A percentile compares a stretch with the other conserved stretches of the same genome.
These are phyloP conservation scores for Peromyscus polionotus DNA, from an alignment of 2,113 vertebrate genomes.

Conservation along the genomic window DNA sequence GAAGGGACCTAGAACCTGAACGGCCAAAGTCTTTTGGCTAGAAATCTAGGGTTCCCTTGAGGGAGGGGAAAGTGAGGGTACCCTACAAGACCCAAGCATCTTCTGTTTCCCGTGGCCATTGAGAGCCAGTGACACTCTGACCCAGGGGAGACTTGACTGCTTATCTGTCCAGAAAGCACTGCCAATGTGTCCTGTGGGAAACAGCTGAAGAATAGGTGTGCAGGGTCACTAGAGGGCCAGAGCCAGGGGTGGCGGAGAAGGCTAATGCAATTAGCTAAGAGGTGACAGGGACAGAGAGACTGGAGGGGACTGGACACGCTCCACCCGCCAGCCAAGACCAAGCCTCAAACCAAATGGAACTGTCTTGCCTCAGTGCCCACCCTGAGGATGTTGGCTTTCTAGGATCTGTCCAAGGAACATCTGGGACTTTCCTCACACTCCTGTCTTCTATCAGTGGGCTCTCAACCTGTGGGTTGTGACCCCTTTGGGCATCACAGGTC, in stretches of 20 bases:
- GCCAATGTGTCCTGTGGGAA: not conserved
- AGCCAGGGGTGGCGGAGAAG: not conserved
- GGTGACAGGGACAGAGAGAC: not conserved
- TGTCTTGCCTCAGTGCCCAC: not conserved
- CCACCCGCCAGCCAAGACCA: not conserved
- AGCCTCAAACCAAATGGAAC: not conserved
- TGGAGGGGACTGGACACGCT: not conserved
- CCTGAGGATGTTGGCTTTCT: not conserved
- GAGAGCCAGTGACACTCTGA: not conserved
- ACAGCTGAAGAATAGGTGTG: not conserved
- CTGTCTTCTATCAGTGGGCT: not conserved
- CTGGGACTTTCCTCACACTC: constrained; percentile 35
- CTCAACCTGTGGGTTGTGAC: not conserved
- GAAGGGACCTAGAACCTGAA: not conserved
- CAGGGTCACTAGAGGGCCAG: not conserved
- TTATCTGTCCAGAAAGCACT: accelerated
- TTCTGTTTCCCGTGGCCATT: not conserved
- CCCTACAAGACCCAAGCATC: not conserved
- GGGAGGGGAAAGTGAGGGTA: not conserved
- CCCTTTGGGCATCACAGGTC: not conserved
- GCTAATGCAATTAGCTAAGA: not conserved
- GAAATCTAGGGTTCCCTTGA: not conserved
- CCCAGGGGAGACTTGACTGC: not conserved
- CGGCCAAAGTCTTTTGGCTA: not conserved
- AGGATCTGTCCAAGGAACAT: not conserved